Conservation (phyloP, 2,113 vertebrate genomes). For the Clarias batrachus region DNA sequence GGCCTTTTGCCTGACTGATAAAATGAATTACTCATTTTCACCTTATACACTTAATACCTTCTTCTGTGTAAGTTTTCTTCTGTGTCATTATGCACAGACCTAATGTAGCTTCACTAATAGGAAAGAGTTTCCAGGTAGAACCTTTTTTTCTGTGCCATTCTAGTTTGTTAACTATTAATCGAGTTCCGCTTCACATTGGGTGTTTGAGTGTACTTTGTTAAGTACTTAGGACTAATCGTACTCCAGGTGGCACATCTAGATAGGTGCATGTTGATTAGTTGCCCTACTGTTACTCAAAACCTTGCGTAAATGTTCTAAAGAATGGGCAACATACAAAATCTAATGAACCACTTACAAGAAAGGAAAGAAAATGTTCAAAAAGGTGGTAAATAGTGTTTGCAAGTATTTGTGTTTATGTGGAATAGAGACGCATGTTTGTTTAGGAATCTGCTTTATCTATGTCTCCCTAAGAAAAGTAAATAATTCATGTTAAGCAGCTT, state of each 20-base stretch:
- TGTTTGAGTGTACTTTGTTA: conserved; percentile 39
- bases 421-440: conserved; percentile 53
- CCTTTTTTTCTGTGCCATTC: conserved; percentile 24
- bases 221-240: conserved; percentile 45
- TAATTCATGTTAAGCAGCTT: conserved; percentile 42
- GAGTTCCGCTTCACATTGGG: conserved; percentile 41
- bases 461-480: conserved; percentile 51
- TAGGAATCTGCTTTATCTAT: conserved; percentile 52
- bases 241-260: conserved; percentile 25
- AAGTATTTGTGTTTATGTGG: conserved; percentile 27
- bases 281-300: background rate
- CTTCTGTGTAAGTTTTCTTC: conserved; percentile 29
- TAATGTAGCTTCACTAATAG: conserved; percentile 64
- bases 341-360: background rate
- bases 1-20: conserved; percentile 55
- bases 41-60: background rate
- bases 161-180: conserved; percentile 75
- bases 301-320: conserved; percentile 10
- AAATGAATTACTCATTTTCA: conserved; percentile 36
- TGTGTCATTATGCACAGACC: conserved; percentile 41
- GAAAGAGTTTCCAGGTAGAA: conserved; percentile 53
- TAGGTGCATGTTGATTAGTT: conserved; percentile 10
- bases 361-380: background rate
- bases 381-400: conserved; percentile 12
- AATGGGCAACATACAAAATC: background rate